Base-by-base conservation (phyloP, 2,797 vertebrate genomes). In the Sciaenops ocellatus region DNA sequence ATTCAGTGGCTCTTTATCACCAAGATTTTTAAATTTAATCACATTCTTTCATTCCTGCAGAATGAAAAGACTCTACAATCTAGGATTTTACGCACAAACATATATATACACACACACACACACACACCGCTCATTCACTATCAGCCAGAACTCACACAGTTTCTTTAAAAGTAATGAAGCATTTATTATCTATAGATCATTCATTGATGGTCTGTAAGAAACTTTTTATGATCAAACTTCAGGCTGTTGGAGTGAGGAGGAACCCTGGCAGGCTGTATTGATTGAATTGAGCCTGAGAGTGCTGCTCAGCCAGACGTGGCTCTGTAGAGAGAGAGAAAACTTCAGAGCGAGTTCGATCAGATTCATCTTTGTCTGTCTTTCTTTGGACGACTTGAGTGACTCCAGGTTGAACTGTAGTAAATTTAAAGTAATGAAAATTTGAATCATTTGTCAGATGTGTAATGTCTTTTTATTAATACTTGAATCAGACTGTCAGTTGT, bases 211-310 rank as follows among this genome's bases (percentile, higher is more conserved):
- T n/a, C 46, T 20, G 4, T 41, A 24, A 57, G 64, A 61, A 59
- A 63, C 18, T 4, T 73, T 67, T 28, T 48, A 4, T 38, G 28
- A 41, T 11, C 15, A 42, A 46, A 69, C 68, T 38, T 50, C 5
- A n/a, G 26, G 12, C 48, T 59, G 44, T 22, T 55, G 48, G 28
- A 63, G 44, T 18, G n/a, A 15, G 34, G 50, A 55, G 60, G 60
- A 71, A 6, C 54, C 10, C 30, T 17, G 47, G 20, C 60, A 22
- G 20, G 30, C 15, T 65, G 60, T 26, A 46, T 44, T 73, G 74
- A 69, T 56, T 66, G 55, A 55, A 66, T 11, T 50, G 68, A 69
- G 30, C 46, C 16, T 10, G 61, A 30, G 22, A 59, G 30, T 50
- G 46, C 38, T 64, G 51, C 51, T 73, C 51, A 62, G 51, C 15